A percentile compares a stretch with the other conserved stretches of the same genome.
These are phyloP conservation scores for Hydropsyche tenuis DNA, from an alignment of 1,140 invertebrate genomes.

Conservation along the genomic window DNA sequence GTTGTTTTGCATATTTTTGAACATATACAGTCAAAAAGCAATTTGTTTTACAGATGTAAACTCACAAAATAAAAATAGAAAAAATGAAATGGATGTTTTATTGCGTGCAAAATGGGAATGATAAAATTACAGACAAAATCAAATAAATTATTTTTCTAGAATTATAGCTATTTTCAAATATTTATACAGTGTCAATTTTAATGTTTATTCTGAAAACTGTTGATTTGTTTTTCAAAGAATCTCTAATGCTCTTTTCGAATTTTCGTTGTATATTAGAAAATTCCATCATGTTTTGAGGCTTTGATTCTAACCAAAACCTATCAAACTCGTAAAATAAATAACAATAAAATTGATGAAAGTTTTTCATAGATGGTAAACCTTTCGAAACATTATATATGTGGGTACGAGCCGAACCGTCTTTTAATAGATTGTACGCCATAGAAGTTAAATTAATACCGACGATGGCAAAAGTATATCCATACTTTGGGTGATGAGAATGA, in stretches of 20 bases:
- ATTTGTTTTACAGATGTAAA: no score
- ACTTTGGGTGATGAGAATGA: constrained; percentile 87
- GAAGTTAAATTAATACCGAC: constrained; percentile 95
- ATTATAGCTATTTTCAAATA: background rate
- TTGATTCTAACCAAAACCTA: constrained; percentile 89
- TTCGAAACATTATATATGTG: constrained; percentile 91
- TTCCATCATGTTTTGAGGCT: constrained; percentile 93
- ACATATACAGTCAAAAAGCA: no score
- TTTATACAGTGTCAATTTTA: constrained; percentile 70
- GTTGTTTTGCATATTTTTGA: no score
- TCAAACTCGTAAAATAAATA: constrained; percentile 95
- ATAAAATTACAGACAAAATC: no score
- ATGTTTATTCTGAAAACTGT: constrained; percentile 77
- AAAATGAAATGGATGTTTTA: no score
- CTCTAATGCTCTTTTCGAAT: constrained; percentile 78
- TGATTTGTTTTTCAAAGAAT: constrained; percentile 67
- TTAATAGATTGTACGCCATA: constrained; percentile 83
- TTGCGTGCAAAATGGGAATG: no score
- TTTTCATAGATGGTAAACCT: constrained; percentile 72
- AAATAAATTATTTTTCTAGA: no score
- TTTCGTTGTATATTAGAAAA: constrained; percentile 85
- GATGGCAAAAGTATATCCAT: constrained; percentile 89
- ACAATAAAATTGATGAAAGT: constrained; percentile 94
- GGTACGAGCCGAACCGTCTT: constrained; percentile 82
- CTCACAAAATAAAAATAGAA: no score